Percentiles rank a stretch among this genome's conserved stretches.
phyloP scores from a whole-genome alignment of 2,797 vertebrate genomes.

The Ispidina lecontei region DNA sequence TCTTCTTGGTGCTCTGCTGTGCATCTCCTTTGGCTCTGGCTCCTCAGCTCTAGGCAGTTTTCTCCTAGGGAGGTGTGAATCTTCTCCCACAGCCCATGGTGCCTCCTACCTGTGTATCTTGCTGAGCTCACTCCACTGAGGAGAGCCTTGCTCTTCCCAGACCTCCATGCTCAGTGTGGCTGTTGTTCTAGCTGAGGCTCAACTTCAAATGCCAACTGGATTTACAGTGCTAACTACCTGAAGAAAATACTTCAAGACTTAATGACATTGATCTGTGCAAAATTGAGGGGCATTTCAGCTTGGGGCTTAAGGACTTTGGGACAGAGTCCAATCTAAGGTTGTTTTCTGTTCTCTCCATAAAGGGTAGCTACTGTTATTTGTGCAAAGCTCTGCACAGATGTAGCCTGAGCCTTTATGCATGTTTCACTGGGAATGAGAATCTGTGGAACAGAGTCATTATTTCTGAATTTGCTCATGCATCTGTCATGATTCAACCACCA shows the following conservation, averaged over 20 bases:
- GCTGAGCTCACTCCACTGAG: neutral
- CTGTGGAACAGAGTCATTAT: neutral
- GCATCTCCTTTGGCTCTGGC: neutral
- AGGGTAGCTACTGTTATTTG: neutral
- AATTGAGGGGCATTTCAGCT: neutral
- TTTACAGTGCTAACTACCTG: neutral
- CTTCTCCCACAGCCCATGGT: neutral
- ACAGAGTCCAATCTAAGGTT: neutral
- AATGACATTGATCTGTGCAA: neutral
- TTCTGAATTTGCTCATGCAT: neutral
- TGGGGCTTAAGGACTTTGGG: neutral
- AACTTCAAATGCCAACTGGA: neutral
- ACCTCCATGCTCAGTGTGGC: neutral
- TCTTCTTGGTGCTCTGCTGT: neutral
- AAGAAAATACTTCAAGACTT: neutral
- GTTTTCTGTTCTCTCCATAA: neutral
- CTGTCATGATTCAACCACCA: neutral
- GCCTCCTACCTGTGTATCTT: neutral
- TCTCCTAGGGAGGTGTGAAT: rapidly evolving
- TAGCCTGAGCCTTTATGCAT: neutral
- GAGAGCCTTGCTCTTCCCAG: neutral
- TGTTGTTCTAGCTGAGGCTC: neutral
- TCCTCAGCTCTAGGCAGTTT: neutral
- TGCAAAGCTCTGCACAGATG: neutral
- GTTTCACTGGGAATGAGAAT: neutral